Conservation (phyloP, 2,888 invertebrate species). For the Blastobasis lacticolella region DNA sequence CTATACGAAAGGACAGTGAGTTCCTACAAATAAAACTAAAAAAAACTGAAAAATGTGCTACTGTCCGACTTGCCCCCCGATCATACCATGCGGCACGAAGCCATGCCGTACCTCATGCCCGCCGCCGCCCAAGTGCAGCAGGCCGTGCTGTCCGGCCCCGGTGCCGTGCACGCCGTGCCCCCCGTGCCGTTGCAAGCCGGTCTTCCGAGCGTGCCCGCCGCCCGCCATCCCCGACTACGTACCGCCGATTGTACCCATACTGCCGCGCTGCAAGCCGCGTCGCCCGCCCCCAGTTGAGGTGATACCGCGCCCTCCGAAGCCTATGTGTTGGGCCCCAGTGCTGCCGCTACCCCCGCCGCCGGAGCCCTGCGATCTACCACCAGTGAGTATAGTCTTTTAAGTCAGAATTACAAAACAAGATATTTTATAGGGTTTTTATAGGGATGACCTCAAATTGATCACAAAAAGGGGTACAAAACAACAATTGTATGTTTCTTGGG, state of each 20-base stretch:
- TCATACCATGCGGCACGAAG: conserved; percentile 51
- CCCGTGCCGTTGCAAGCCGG: conserved; percentile 48
- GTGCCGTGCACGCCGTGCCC: conserved; percentile 59
- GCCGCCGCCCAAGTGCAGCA: conserved; percentile 45
- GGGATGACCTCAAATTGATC: neutral
- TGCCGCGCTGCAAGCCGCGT: conserved; percentile 53
- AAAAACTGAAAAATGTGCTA: conserved; percentile 32
- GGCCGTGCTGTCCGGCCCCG: conserved; percentile 56
- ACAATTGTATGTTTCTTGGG: too few relatives aligned
- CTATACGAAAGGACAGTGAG: too few relatives aligned
- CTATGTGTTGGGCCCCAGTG: conserved; percentile 56
- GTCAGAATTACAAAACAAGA: neutral
- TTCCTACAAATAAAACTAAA: conserved; percentile 8
- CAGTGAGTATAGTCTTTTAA: conserved; percentile 32
- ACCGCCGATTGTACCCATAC: conserved; percentile 54
- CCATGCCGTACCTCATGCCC: conserved; percentile 46
- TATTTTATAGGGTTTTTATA: neutral
- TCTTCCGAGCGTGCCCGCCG: conserved; percentile 51
- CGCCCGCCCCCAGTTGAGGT: conserved; percentile 44
- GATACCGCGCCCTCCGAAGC: conserved; percentile 37
- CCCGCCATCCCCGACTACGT: conserved; percentile 54
- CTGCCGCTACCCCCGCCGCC: conserved; percentile 50
- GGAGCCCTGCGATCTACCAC: conserved; percentile 56
- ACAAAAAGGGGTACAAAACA: neutral
- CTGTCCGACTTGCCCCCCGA: conserved; percentile 55